Base-by-base conservation (phyloP, 2,888 invertebrate species). In the Cynaeus angustus region DNA sequence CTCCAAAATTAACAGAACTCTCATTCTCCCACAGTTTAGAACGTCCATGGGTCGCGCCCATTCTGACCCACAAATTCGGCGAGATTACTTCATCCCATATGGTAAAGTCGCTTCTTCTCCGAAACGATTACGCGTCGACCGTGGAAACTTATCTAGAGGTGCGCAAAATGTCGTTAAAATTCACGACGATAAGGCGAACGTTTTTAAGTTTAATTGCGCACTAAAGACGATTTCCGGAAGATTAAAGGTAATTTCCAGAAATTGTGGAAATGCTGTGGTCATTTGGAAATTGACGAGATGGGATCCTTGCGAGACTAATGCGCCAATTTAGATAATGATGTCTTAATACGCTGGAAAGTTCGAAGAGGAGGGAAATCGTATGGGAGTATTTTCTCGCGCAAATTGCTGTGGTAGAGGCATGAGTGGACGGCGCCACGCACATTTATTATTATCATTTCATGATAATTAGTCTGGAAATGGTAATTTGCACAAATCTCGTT, bases 11-110 rank as follows among this genome's bases (percentile, higher is more conserved):
- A 52, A 52, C 64, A 65, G 59, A 56, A 66, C 21, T 50, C 14
- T 21, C 53, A 77, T 75, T 80, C 80, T 82, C 82, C 78, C 82
- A 82, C 80, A 81, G 81, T 82, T 76, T 72, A 74, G 66, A 21
- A 1, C 21, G 71, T 3, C 73, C 72, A 72, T 55, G 71, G 77
- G 75, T 77, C 74, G 74, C 70, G 61, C 71, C 70, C 78, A 78
- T 79, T n/a, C 77, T 37, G 75, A 74, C 76, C 46, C 71, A 67
- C 66, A 79, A 78, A 77, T 77, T 79, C 33, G 33, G 16, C 21
- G 14, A 56, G 56, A 56, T 33, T 38, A 10, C 56, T 21, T 21
- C 46, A 59, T 59, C 43, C 37, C 38, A n/a, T 53, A 21, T 21
- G 55, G 55, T 37, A 53, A 56, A 58, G 41, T 10, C 37, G 16